Percentiles rank a stretch among this genome's conserved stretches.
These are phyloP conservation scores for Hypercompe scribonia DNA, from an alignment of 2,888 invertebrate genomes.

Conservation along the genomic window DNA sequence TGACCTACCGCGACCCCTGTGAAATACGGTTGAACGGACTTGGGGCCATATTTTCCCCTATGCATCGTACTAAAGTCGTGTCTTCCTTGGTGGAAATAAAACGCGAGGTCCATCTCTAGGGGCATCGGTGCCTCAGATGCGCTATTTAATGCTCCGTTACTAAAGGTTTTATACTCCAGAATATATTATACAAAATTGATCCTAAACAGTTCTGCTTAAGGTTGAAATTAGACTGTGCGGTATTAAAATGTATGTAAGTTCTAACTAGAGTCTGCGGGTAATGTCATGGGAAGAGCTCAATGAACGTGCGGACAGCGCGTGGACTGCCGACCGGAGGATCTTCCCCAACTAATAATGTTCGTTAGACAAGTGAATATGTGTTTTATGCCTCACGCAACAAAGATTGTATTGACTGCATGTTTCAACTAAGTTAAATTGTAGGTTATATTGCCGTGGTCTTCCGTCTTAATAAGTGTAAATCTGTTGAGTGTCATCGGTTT, in stretches of 20 bases:
- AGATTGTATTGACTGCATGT: conserved; percentile 49
- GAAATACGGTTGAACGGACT: conserved; percentile 85
- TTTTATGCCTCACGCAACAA: conserved; percentile 56
- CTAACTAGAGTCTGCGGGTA: conserved; percentile 67
- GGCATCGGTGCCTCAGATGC: conserved; percentile 85
- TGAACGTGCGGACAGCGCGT: conserved; percentile 85
- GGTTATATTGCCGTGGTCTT: conserved; percentile 61
- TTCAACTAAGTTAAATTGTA: conserved; percentile 49
- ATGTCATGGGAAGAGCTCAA: conserved; percentile 87
- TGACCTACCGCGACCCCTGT: conserved; percentile 79
- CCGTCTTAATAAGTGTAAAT: conserved; percentile 74
- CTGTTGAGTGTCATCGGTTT: conserved; percentile 63
- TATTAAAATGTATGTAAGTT: conserved; percentile 54
- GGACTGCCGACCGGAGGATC: conserved; percentile 80
- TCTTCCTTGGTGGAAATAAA: conserved; percentile 86
- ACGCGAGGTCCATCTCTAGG: conserved; percentile 85
- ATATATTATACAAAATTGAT: conserved; percentile 23
- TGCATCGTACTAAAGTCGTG: conserved; percentile 84
- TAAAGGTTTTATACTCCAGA: conserved; percentile 54
- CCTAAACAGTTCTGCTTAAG: conserved; percentile 10
- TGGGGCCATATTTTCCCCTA: conserved; percentile 83
- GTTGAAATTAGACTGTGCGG: conserved; percentile 29
- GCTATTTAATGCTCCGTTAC: conserved; percentile 67
- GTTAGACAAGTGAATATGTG: conserved; percentile 61
- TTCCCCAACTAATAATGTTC: conserved; percentile 64